Evolutionary conservation across 1,140 invertebrate species (phyloP).

Genomic region (Microvelia longipes): DNA sequence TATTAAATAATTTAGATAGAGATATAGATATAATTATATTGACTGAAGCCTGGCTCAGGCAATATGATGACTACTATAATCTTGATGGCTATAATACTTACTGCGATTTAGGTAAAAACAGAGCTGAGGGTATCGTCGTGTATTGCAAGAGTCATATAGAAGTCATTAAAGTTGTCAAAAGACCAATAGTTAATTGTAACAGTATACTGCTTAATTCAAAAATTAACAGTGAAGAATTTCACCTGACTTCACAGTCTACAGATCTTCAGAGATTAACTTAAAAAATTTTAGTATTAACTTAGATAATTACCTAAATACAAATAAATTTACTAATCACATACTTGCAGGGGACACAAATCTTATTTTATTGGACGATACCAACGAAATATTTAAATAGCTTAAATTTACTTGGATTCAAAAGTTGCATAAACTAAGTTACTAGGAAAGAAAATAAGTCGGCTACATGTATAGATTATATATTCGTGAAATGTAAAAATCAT

Average conservation of each 20-base stretch:
- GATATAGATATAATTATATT: not conserved
- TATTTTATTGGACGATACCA: not conserved
- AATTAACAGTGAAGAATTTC: not conserved
- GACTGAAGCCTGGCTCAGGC: not conserved
- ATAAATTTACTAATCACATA: not conserved
- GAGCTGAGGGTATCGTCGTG: not conserved
- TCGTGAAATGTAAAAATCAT: not conserved
- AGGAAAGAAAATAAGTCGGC: not conserved
- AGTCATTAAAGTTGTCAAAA: not conserved
- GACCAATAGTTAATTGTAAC: not conserved
- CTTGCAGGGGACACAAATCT: too few species aligned
- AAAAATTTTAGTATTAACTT: not conserved
- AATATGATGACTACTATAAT: not conserved
- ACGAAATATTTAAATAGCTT: not conserved
- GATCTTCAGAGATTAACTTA: not conserved
- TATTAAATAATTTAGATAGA: not conserved
- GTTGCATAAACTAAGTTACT: not conserved
- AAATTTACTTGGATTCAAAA: not conserved
- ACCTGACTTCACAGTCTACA: not conserved
- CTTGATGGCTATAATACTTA: not conserved
- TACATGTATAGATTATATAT: not conserved
- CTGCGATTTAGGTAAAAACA: not conserved
- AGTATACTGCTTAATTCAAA: not conserved
- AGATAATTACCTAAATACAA: not conserved
- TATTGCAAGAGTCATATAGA: not conserved